A percentile compares a stretch with the other conserved stretches of the same genome.
These are phyloP conservation scores for Spinus olivaceus DNA, from an alignment of 2,797 vertebrate species.

Conservation along the genomic window DNA sequence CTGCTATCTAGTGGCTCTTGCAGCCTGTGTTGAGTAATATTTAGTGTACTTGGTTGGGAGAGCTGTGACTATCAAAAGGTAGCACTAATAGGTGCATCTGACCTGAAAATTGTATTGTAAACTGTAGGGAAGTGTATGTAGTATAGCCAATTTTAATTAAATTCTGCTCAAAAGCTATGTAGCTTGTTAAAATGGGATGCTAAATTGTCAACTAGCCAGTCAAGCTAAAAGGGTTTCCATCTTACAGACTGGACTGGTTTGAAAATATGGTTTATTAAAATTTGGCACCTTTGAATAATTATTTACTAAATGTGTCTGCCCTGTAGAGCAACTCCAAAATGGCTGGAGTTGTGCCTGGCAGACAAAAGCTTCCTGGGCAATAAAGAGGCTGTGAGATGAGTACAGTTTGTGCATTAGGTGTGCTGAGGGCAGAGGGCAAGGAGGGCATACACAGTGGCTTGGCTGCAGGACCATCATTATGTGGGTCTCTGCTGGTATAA, in stretches of 20 bases:
- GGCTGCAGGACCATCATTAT: rapidly evolving
- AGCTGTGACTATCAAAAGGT: not conserved
- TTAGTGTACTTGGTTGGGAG: not conserved
- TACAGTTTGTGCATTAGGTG: not conserved
- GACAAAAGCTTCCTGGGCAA: not conserved
- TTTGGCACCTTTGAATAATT: not conserved
- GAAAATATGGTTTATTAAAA: not conserved
- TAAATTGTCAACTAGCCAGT: not conserved
- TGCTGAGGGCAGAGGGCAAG: not conserved
- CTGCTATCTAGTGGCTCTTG: not conserved
- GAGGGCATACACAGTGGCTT: rapidly evolving
- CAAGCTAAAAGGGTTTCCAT: not conserved
- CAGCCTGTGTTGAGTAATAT: not conserved
- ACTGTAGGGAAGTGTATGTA: not conserved
- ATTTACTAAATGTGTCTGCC: not conserved
- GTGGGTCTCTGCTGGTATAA: not conserved
- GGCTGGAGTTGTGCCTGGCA: not conserved
- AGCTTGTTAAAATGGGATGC: not conserved
- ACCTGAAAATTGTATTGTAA: not conserved
- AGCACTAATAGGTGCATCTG: not conserved
- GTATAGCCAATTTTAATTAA: conserved; percentile 9
- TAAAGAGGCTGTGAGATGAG: not conserved
- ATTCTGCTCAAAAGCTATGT: not conserved
- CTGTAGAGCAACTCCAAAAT: not conserved
- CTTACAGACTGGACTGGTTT: not conserved